These are phyloP conservation scores for Anadara kagoshimensis DNA, from an alignment of 1,140 invertebrate genomes.

Conservation along the genomic window DNA sequence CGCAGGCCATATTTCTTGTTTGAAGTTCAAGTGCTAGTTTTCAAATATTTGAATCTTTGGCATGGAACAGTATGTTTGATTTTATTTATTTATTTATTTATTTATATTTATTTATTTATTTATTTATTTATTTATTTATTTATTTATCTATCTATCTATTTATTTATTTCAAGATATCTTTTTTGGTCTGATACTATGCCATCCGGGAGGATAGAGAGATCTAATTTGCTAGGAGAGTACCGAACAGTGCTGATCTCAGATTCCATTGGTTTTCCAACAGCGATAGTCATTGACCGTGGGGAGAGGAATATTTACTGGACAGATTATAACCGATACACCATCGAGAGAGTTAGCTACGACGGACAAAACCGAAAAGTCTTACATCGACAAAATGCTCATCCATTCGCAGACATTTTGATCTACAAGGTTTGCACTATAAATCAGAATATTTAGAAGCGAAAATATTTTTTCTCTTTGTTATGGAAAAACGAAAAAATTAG, in stretches of 20 bases:
- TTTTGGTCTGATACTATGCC: conserved; percentile 89
- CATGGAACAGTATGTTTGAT: too few relatives aligned
- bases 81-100: not conserved
- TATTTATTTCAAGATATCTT: conserved; percentile 48
- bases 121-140: not conserved
- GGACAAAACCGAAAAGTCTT: not conserved
- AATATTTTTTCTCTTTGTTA: too few relatives aligned
- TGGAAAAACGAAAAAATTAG: too few relatives aligned
- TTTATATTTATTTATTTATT: not conserved
- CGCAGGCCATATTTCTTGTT: too few relatives aligned
- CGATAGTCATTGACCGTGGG: conserved; percentile 11
- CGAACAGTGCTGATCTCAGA: conserved; percentile 11
- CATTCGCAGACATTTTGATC: too few relatives aligned
- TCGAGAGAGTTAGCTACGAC: conserved; percentile 18
- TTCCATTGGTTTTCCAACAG: conserved; percentile 3
- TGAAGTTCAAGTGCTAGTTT: too few relatives aligned
- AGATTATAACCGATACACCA: conserved; percentile 9
- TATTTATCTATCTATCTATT: not conserved
- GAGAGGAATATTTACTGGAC: conserved; percentile 24
- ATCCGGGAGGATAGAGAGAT: conserved; percentile 88
- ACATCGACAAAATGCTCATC: too few relatives aligned
- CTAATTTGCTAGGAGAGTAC: conserved; percentile 91
- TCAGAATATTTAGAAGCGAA: too few relatives aligned
- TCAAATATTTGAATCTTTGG: too few relatives aligned
- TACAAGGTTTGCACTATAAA: too few relatives aligned